Percentiles rank a stretch among this genome's conserved stretches.
phyloP scores from a whole-genome alignment of 2,113 vertebrate species.

The Procavia capensis region DNA sequence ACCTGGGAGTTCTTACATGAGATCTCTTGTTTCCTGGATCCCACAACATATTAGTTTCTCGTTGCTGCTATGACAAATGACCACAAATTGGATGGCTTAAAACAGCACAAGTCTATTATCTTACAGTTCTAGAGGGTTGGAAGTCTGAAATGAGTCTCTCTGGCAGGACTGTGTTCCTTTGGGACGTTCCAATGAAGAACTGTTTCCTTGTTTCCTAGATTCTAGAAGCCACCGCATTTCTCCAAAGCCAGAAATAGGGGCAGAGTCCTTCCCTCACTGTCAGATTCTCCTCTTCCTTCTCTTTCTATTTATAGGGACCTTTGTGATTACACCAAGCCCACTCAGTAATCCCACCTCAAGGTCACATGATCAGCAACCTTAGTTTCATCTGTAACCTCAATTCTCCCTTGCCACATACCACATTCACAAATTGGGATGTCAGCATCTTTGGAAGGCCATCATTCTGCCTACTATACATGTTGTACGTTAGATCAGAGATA shows the following conservation, averaged over 20 bases:
- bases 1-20: neutral
- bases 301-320: neutral
- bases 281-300: neutral
- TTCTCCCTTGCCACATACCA: neutral
- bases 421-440: neutral
- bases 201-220: no score
- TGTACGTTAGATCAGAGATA: no score
- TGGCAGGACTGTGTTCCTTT: no score
- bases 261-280: neutral
- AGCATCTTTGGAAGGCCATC: neutral
- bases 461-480: neutral
- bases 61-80: neutral
- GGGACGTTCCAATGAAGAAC: no score
- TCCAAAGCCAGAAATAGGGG: neutral
- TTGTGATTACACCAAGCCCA: neutral
- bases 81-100: neutral
- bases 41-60: neutral
- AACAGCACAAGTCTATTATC: neutral
- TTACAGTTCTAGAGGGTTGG: neutral
- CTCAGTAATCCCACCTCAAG: neutral
- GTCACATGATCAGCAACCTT: neutral
- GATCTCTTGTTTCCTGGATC: neutral
- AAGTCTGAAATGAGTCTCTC: neutral
- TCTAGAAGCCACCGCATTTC: neutral
- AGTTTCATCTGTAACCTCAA: neutral